phyloP scores from a whole-genome alignment of 1,140 invertebrate genomes.

The Melipona quadrifasciata region DNA sequence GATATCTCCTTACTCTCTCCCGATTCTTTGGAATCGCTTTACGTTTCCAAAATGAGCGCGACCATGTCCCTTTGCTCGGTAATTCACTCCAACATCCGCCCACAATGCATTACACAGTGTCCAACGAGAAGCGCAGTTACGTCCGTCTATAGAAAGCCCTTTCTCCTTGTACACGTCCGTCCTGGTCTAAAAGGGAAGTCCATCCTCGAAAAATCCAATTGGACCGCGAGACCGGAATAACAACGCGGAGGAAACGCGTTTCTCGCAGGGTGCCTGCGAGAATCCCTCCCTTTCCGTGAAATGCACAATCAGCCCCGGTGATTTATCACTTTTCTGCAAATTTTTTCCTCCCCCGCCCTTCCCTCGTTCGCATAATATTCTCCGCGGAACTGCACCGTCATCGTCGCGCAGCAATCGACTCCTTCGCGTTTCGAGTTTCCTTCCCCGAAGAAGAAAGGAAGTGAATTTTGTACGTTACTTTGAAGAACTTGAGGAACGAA shows the following conservation, averaged over 20 bases:
- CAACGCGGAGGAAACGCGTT: neutral
- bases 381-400: neutral
- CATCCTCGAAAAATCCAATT: neutral
- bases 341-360: neutral
- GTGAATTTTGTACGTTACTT: too few species aligned
- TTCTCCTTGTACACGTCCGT: neutral
- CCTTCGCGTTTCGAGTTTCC: neutral
- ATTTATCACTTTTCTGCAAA: constrained; percentile 28
- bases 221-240: neutral
- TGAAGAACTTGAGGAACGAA: too few species aligned
- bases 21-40: neutral
- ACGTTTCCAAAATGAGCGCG: neutral
- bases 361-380: constrained; percentile 11
- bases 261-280: neutral
- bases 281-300: neutral
- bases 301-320: constrained; percentile 10
- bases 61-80: neutral
- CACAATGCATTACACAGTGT: neutral
- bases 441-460: too few species aligned
- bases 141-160: neutral
- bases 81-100: neutral
- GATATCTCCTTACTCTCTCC: neutral
- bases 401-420: constrained; percentile 12
- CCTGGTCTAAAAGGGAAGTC: neutral
- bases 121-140: neutral